Evolutionary conservation across 1,140 invertebrate genomes (phyloP), one percentile per base, ranked within the genome.

Genomic region (Cydia strobilella): DNA sequence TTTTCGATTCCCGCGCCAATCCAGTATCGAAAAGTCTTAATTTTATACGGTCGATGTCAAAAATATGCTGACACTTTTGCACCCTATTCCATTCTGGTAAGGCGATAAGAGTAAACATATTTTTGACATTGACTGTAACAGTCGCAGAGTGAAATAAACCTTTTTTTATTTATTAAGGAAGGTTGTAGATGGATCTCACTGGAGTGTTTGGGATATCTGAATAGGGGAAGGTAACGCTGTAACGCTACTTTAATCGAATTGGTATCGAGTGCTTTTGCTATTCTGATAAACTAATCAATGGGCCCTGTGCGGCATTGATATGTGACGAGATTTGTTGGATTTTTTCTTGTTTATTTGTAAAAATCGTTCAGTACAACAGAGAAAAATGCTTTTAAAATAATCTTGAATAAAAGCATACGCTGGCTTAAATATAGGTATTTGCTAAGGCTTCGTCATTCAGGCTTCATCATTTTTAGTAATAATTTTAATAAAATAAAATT

Each of bases 241-340:
- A 54, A 54, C 51, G 51, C n/a, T 18, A 54, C 51, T 54, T 54
- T 54, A 54, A 54, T 54, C 51, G 51, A 5, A 54, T 54, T 54
- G n/a, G n/a, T 54, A 54, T 54, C 51, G 51, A 54, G n/a, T 20
- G 51, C 15, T 54, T 54, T 54, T 54, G n/a, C 51, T 54, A 54
- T 54, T 7, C 15, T 54, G n/a, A 18, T 18, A 54, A 54, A 54
- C n/a, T 54, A 54, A 20, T 18, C n/a, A 18, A 7, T 54, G 15
- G 13, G 45, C 45, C 0, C 12, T n/a, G 42, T 15, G 45, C 45
- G 15, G 45, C 45, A 48, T 48, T 48, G 12, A 48, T 48, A 48
- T 48, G 12, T 48, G 45, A 48, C 13, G 15, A 48, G 45, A 48
- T 48, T n/a, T n/a, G 2, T 48, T 48, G 13, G 45, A 6, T 48